Evolutionary conservation across 2,888 invertebrate genomes (phyloP), one percentile per base, ranked within the genome.

Genomic region (Volucella zonaria): DNA sequence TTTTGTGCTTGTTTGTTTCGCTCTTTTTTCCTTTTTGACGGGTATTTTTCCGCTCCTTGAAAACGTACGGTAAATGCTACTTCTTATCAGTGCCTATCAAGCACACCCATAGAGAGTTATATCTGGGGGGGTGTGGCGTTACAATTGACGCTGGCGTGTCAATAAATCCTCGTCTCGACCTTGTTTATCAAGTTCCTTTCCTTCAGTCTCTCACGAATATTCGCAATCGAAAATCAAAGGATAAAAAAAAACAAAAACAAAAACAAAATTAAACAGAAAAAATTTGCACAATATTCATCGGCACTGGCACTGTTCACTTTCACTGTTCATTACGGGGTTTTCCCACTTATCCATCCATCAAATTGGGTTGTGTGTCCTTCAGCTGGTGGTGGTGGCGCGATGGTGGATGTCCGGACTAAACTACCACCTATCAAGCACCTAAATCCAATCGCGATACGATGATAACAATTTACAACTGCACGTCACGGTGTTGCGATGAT

Each of bases 281-380:
- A 49, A 42, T 38, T 56, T 42, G 59, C 52, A 67, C 31, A 67
- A 43, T 45, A 49, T 70, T 78, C 58, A 49, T 43, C 56, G 49
- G 62, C 62, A 70, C 68, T 62, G 31, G 62, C n/a, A 70, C 23
- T 70, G 49, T 70, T 62, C 70, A 78, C 78, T 70, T 71, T 78
- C 78, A 78, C 78, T 64, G 78, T 78, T 78, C 58, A 70, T 62
- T n/a, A 67, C 56, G 47, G 62, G 70, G 18, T 58, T 40, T 14
- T 59, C 70, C 52, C 62, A 49, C 62, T 49, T 14, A 40, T 40
- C 49, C 38, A 15, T 47, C 31, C 23, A 18, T 23, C 11, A 31
- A 45, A 52, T 18, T 67, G 18, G 64, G 68, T 68, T 12, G 56
- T 64, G n/a, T n/a, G 68, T 81, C 62, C 79, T 78, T 64, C 62